phyloP scores from a whole-genome alignment of 2,888 invertebrate genomes.

The Amiota communis region DNA sequence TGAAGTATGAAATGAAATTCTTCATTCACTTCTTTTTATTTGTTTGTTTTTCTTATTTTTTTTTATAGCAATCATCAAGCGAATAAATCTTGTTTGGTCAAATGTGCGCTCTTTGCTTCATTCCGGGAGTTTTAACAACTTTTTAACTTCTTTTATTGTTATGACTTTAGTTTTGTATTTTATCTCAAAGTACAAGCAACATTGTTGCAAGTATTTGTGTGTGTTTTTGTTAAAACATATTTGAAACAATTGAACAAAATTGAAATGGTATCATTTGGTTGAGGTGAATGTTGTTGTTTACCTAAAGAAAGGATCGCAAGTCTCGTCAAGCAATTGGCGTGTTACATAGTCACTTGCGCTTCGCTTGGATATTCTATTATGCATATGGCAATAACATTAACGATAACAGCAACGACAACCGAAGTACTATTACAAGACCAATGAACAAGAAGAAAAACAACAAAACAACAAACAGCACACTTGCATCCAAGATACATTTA shows the following conservation, averaged over 20 bases:
- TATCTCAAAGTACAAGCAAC: background rate
- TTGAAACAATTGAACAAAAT: background rate
- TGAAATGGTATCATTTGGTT: background rate
- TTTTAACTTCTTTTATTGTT: slow-evolving; percentile 7
- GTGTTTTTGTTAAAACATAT: background rate
- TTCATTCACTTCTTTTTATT: slow-evolving; percentile 4
- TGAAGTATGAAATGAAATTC: slow-evolving; percentile 56
- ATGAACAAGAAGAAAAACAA: slow-evolving; percentile 20
- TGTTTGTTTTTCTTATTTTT: slow-evolving; percentile 12
- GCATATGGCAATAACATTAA: slow-evolving; percentile 19
- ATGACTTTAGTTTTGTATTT: background rate
- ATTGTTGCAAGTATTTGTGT: slow-evolving; percentile 13
- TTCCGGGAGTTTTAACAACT: slow-evolving; percentile 17
- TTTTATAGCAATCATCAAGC: slow-evolving; percentile 44
- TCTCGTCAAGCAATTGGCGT: background rate
- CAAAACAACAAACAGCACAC: slow-evolving; percentile 32
- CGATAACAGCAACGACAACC: slow-evolving; percentile 32
- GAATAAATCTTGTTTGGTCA: slow-evolving; percentile 44
- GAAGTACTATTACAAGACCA: too few relatives aligned
- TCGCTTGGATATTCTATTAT: background rate
- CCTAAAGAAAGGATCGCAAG: background rate
- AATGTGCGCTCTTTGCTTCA: too few relatives aligned
- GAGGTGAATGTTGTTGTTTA: background rate
- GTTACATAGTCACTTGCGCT: background rate
- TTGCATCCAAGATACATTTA: slow-evolving; percentile 62